Evolutionary conservation across 1,140 invertebrate species (phyloP), one percentile per base, ranked within the genome.

Genomic region (Patella vulgata): DNA sequence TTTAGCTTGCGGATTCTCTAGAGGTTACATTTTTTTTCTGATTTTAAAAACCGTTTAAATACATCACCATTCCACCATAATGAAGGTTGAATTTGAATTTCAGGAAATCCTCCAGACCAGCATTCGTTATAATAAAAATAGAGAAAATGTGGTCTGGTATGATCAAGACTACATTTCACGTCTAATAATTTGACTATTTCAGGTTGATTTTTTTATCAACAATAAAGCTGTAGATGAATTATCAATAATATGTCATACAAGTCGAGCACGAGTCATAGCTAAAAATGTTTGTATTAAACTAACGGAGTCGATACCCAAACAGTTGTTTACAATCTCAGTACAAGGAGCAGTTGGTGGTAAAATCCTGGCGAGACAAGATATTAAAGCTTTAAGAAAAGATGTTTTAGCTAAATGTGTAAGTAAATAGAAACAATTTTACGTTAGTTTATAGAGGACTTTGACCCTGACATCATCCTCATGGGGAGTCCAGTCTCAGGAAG

Each of bases 341-440:
- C 96, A 99, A 89, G 95, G 92, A 6, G 84, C 87, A 39, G 89
- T 95, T 0, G 89, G 89, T n/a, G 87, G 87, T 23, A 95, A 94
- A 86, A 87, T 98, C 0, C 73, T 96, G 3, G 92, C 93, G 0
- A 88, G 95, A 71, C 93, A 95, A 86, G 93, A 90, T 53, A 87
- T 99, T 9, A 93, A 93, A 81, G 87, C 96, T 0, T 91, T 90
- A 62, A 88, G 91, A 71, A 98, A 98, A 85, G 94, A 98, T 86
- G 95, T 98, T 0, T 92, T 93, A 17, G 92, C 92, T 56, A 97
- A 97, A 89, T 86, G 94, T 84, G 94, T 96, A 88, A 89, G 88
- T 86, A 59, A 40, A 53, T 21, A 31, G 46, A n/a, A 36, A n/a
- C 36, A 48, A 33, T 23, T 17, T 56, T 50, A n/a, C n/a, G 19